Conservation (phyloP, 2,797 vertebrate genomes). For the Phalanger gymnotis region DNA sequence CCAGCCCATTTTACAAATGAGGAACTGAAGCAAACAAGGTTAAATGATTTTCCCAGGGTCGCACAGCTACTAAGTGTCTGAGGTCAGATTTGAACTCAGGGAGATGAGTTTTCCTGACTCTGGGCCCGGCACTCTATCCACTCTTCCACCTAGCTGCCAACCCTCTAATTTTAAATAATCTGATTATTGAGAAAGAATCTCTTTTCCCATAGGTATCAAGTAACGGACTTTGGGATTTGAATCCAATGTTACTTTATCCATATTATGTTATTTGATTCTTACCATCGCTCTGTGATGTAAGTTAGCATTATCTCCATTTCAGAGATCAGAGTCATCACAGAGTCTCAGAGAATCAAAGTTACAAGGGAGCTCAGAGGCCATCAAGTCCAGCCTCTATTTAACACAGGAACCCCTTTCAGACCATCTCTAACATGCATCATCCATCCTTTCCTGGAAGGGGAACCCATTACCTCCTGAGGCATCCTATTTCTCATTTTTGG, state of each 20-base stretch:
- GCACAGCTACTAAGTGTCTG: neutral
- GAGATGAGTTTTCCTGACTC: neutral
- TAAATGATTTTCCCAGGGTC: too few species aligned
- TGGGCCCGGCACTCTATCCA: neutral
- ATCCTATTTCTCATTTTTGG: neutral
- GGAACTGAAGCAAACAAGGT: neutral
- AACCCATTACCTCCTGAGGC: neutral
- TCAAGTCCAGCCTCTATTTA: neutral
- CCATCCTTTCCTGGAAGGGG: neutral
- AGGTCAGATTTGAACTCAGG: slow-evolving; percentile 11
- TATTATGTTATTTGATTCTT: neutral
- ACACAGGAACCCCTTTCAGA: neutral
- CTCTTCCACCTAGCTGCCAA: neutral
- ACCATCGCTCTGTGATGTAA: neutral
- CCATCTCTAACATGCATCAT: neutral
- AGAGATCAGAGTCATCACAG: neutral
- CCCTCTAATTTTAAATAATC: neutral
- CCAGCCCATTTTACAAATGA: neutral
- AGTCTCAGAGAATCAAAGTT: neutral
- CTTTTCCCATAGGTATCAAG: neutral
- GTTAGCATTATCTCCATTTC: neutral
- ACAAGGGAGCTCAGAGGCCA: neutral
- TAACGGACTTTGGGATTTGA: neutral
- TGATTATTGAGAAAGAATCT: neutral
- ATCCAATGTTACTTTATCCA: neutral